These are phyloP conservation scores for Pocillopora damicornis DNA, from an alignment of 64 coral and sea anemone genomes.

Conservation along the genomic window DNA sequence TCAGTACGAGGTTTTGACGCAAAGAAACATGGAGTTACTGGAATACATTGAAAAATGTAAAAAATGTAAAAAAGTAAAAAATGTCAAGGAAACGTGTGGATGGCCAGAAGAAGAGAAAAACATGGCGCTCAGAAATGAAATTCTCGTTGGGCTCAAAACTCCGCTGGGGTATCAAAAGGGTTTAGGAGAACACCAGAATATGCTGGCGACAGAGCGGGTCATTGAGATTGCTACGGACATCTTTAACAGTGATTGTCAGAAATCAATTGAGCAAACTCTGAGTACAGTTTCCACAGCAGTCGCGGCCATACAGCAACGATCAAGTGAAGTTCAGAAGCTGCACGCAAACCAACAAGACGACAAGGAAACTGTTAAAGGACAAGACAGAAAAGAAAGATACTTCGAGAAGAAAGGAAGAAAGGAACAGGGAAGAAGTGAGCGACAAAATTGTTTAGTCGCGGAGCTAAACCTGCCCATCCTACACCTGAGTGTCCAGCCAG, in stretches of 20 bases:
- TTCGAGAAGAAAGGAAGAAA: too few relatives aligned
- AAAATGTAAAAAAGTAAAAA: too few relatives aligned
- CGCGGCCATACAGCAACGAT: conserved; percentile 16
- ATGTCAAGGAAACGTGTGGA: neutral
- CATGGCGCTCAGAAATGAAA: conserved; percentile 15
- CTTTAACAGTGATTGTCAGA: conserved; percentile 23
- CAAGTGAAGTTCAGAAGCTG: neutral
- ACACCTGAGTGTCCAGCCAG: too few relatives aligned
- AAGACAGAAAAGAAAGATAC: neutral
- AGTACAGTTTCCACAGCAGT: conserved; percentile 4
- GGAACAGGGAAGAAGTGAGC: too few relatives aligned
- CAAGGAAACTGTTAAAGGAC: neutral
- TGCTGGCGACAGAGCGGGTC: neutral
- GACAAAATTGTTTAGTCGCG: too few relatives aligned
- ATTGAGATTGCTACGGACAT: conserved; percentile 19
- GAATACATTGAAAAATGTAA: too few relatives aligned
- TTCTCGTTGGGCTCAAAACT: conserved; percentile 17
- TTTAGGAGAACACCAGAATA: conserved; percentile 13
- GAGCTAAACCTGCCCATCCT: too few relatives aligned
- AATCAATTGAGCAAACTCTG: conserved; percentile 12
- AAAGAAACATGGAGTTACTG: neutral
- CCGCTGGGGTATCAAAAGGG: neutral
- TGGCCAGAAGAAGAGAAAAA: conserved; percentile 1
- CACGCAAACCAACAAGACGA: neutral
- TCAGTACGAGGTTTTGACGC: neutral